Base-by-base conservation (phyloP, 1,140 invertebrate species). In the Drosophila mayri region DNA sequence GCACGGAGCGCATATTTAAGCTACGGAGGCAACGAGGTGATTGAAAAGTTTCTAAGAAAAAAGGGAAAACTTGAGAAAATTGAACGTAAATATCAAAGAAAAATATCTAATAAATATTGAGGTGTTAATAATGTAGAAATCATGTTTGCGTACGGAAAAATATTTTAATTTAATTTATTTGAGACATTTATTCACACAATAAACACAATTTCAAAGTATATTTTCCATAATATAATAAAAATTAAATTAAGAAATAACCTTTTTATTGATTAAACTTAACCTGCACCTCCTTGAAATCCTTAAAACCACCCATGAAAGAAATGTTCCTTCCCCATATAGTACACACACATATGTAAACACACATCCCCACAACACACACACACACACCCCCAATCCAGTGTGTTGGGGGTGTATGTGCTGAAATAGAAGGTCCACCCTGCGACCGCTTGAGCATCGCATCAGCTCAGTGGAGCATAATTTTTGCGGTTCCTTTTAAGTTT, bases 401-500 rank as follows among this genome's bases (percentile, higher is more conserved):
- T 4, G 7, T 54, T 37, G 32, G 4, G 25, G 16, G 55, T 57
- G 46, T 28, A 22, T 58, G 40, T 49, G 38, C 40, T 40, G 43
- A 52, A 66, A 41, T 79, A 79, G 50, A 70, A 46, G 47, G 65
- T 66, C 81, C 76, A 76, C 28, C 71, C 14, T 41, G 35, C 47
- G 28, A 47, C 59, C 58, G 60, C 72, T 76, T 49, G 46, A 75
- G 70, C 72, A 41, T 22, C 64, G 58, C 75, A 78, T 41, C 76
- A 78, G 86, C 71, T 91, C 78, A 81, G 50, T 91, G 84, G 84
- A 91, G 79, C 90, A 91, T 91, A 91, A 91, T 91, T 91, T 91
- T 83, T 91, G 90, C 81, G 90, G 90, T 91, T 78, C 81, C 90
- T 91, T 90, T 91, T 90, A 91, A 91, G 90, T 91, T 91, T 91